These are phyloP conservation scores for silkworm (Bombyx mori) DNA, from an alignment of 1,140 invertebrate genomes.

Conservation along the genomic window ASM3026992v2 NC_085125.1:5097501-5098000, in stretches of 20 bases:
- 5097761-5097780: no score
- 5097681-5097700: background rate
- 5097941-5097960: no score
- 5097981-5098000: no score
- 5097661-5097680: constrained; percentile 25
- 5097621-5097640: constrained; percentile 13
- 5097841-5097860: constrained; percentile 5
- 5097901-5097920: no score
- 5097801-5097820: no score
- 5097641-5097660: constrained; percentile 4
- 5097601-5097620: constrained; percentile 35
- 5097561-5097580: constrained; percentile 27
- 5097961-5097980: no score
- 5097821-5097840: background rate
- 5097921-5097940: no score
- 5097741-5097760: no score
- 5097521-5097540: constrained; percentile 51
- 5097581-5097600: constrained; percentile 21
- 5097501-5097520: constrained; percentile 61
- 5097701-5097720: no score
- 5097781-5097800: no score
- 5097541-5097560: constrained; percentile 44
- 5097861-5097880: constrained; percentile 2
- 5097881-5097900: no score
- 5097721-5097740: no score